Base-by-base conservation (phyloP, 2,797 vertebrate genomes). In the Labroides dimidiatus region DNA sequence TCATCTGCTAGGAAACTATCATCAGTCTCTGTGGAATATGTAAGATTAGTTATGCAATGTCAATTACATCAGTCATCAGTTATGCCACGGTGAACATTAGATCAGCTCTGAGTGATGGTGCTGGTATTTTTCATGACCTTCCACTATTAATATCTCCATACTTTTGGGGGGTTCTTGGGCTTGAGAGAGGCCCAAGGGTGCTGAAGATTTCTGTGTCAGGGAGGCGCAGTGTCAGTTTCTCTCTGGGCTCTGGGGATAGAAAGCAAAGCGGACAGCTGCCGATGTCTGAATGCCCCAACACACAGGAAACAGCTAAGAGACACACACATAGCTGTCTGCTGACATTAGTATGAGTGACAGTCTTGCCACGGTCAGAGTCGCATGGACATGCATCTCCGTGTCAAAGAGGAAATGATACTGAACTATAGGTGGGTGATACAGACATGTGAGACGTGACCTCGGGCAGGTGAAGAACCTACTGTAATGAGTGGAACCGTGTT, bases 261-360 rank as follows among this genome's bases (percentile, higher is more conserved):
- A 89, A 93, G n/a, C 21, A 9, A 81, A 89, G 84, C 33, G 79
- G 90, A 91, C 92, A 93, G 91, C 89, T 91, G 91, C 87, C 86
- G 81, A 91, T 88, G 91, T 90, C 75, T 78, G 83, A 80, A 83
- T 43, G 82, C 77, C 60, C 80, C 57, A 16, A 79, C 73, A 81
- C 85, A 86, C 73, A 87, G 88, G 88, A 93, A 91, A 79, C 75
- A 78, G 84, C 89, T 88, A 88, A 88, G 77, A 89, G 87, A 88
- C 84, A 80, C 79, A 80, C 85, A 82, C 81, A 78, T 49, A 63
- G 79, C 89, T 92, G 91, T 91, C 91, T 14, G 51, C 57, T n/a
- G 68, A 59, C 75, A 90, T 92, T 93, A 93, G 84, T 67, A 85
- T 88, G 89, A 90, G 63, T 89, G 91, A 83, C 88, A 90, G 65